phyloP scores from a whole-genome alignment of 2,113 vertebrate genomes.

The Cyphomyrus discorhynchus region DNA sequence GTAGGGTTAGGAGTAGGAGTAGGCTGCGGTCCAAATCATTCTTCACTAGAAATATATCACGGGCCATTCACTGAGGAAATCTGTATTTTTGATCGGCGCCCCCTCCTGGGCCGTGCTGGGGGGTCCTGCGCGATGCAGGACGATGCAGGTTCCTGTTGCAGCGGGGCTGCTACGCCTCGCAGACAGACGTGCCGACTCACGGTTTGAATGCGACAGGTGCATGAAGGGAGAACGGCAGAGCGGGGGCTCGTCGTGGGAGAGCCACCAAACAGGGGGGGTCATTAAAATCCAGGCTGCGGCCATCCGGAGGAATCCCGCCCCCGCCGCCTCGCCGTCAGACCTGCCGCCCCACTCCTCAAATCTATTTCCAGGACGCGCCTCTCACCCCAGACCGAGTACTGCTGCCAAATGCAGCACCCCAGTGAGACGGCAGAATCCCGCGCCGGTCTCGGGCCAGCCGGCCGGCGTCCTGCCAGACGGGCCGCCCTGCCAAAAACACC shows the following conservation, averaged over 20 bases:
- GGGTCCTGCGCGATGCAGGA: neutral
- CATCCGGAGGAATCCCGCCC: neutral
- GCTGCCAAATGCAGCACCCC: neutral
- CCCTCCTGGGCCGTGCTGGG: neutral
- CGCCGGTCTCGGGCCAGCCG: neutral
- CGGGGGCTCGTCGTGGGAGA: neutral
- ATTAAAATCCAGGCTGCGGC: neutral
- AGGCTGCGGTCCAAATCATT: neutral
- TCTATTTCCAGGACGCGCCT: neutral
- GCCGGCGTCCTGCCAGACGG: neutral
- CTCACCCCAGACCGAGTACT: neutral
- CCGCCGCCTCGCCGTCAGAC: neutral
- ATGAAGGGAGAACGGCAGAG: neutral
- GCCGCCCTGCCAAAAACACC: neutral
- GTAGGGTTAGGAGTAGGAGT: no score
- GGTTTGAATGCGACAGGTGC: neutral
- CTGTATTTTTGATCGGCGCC: neutral
- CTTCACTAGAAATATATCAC: neutral
- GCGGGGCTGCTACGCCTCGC: neutral
- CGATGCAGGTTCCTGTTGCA: neutral
- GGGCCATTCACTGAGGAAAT: neutral
- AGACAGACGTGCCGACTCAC: neutral
- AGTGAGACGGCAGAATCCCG: neutral
- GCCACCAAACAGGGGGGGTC: neutral
- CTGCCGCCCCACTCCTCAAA: neutral